phyloP scores from a whole-genome alignment of 2,113 vertebrate species.

The Chlorocebus sabaeus region DNA sequence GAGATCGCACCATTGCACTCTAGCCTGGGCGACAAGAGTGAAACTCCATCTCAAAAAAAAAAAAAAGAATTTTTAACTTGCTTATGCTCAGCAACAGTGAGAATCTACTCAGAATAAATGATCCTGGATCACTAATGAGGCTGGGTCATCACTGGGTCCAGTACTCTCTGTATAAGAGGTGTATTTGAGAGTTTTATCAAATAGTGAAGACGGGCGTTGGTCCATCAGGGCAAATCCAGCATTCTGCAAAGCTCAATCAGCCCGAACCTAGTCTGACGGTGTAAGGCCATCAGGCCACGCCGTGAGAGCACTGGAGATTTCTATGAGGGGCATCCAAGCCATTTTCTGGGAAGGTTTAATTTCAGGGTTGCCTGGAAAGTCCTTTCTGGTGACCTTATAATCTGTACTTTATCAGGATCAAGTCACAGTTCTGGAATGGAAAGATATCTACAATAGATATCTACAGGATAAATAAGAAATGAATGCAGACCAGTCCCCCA shows the following conservation, averaged over 20 bases:
- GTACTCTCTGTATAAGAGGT: too few relatives aligned
- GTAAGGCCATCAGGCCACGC: fast-evolving
- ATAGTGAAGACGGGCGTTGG: fast-evolving
- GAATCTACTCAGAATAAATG: background rate
- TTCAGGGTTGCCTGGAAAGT: background rate
- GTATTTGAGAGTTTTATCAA: background rate
- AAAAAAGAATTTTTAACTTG: background rate
- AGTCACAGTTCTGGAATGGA: background rate
- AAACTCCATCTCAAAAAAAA: too few relatives aligned
- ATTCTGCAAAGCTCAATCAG: fast-evolving
- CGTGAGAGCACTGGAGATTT: fast-evolving
- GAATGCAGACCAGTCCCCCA: fast-evolving
- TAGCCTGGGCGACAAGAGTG: too few relatives aligned
- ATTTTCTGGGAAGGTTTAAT: background rate
- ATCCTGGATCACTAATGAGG: background rate
- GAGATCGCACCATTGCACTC: too few relatives aligned
- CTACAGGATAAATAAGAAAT: background rate
- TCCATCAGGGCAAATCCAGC: background rate
- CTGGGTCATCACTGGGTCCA: background rate
- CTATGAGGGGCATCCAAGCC: background rate
- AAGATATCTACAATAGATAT: background rate
- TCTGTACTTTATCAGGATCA: background rate
- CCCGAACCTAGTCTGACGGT: background rate
- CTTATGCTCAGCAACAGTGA: background rate
- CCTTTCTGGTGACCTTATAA: background rate